Base-by-base conservation (phyloP, 2,113 vertebrate genomes). In the Rhinolophus ferrumequinum region DNA sequence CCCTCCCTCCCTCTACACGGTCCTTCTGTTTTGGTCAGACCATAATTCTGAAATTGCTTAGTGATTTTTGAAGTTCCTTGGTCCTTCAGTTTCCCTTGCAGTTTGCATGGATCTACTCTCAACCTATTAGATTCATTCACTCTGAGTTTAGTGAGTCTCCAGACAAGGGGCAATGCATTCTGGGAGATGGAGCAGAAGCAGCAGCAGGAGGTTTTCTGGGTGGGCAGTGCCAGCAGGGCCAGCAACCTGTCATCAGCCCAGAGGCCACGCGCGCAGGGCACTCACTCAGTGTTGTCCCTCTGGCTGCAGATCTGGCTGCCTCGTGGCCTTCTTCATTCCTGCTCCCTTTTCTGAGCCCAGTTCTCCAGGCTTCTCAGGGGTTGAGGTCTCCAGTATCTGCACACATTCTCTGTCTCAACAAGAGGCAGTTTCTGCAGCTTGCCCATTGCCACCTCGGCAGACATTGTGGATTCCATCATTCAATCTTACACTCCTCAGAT, bases 221-320 rank as follows among this genome's bases (percentile, higher is more conserved):
- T 33, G 10, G 14, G 30, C 8, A 8, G 35, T 19, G 3, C 35
- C 11, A 22, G 9, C 38, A 38, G 60, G 24, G 38, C 30, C 30
- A 35, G 58, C 26, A 22, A n/a, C n/a, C 9, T n/a, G 26, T 4
- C 14, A 21, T 50, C 22, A 72, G 38, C 24, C 22, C 69, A 1
- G 52, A 38, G 8, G 35, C 15, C 16, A 1, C 0, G 4, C 5
- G 15, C 10, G 5, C 30, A 50, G 14, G 19, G 47, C 5, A 26
- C 24, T 18, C 3, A 4, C 24, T 26, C 13, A 30, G 1, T 12
- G 26, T 60, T 8, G 22, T 58, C 3, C 8, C n/a, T 44, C 5
- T 18, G 8, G 3, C 22, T 75, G 22, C 0, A 2, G n/a, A 41
- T n/a, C 26, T 41, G 41, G 33, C 56, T 50, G 47, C 47, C 47